Conservation (phyloP, 2,888 invertebrate genomes). For the Spilosoma lubricipeda region DNA sequence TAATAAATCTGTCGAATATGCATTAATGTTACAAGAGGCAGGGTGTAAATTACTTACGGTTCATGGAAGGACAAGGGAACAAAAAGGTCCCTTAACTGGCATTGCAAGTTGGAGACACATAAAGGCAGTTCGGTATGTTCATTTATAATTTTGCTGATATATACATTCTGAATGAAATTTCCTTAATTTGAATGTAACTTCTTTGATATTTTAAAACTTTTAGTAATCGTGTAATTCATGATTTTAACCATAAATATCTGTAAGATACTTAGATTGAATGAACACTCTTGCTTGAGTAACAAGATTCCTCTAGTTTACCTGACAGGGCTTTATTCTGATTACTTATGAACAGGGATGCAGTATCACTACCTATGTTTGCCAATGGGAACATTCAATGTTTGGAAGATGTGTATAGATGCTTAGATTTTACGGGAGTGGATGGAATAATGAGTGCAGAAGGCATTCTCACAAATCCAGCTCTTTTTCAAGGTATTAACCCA, state of each 20-base stretch:
- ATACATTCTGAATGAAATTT: not conserved
- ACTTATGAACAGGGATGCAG: slow-evolving; percentile 88
- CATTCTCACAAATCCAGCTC: slow-evolving; percentile 98
- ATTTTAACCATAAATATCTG: no score
- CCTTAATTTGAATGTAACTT: no score
- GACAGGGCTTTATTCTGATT: no score
- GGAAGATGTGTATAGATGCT: slow-evolving; percentile 94
- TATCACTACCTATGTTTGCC: slow-evolving; percentile 97
- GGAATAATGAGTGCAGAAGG: slow-evolving; percentile 98
- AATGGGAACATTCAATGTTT: slow-evolving; percentile 98
- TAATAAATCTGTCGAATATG: slow-evolving; percentile 95
- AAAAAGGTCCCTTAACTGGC: slow-evolving; percentile 98
- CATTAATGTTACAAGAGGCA: slow-evolving; percentile 96
- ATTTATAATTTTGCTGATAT: not conserved
- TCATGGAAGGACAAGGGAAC: slow-evolving; percentile 97
- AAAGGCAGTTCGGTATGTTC: slow-evolving; percentile 92
- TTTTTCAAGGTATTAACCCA: slow-evolving; percentile 93
- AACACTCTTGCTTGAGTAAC: no score
- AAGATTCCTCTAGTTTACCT: no score
- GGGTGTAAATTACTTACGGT: slow-evolving; percentile 97
- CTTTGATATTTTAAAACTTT: no score
- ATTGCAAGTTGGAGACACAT: slow-evolving; percentile 98
- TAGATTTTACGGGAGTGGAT: slow-evolving; percentile 93
- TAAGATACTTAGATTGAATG: no score
- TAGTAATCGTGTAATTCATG: no score